Conservation (phyloP, 2,797 vertebrate species). For the Coregonus suidteri region DNA sequence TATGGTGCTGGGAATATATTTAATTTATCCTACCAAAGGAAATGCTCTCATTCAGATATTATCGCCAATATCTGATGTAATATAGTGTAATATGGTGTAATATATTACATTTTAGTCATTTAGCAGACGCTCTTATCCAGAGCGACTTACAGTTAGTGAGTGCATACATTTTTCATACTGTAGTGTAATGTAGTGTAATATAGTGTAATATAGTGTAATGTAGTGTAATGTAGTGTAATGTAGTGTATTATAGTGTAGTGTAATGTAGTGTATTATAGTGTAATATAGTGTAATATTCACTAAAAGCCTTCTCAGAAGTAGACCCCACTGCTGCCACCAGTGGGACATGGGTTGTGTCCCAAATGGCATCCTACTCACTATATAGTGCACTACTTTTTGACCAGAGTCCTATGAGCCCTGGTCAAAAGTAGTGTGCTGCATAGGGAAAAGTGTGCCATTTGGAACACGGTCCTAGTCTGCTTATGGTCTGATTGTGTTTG, state of each 20-base stretch:
- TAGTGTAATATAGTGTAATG: no score
- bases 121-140: no score
- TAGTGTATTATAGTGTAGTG: no score
- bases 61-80: conserved; percentile 51
- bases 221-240: no score
- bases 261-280: conserved; percentile 18
- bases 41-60: conserved; percentile 33
- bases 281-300: conserved; percentile 45
- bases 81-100: conserved; percentile 30
- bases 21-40: neutral
- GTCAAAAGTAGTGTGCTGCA: neutral
- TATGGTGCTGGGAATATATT: no score
- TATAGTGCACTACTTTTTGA: no score
- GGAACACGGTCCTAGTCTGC: conserved; percentile 24
- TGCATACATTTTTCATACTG: no score
- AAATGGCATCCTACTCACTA: neutral
- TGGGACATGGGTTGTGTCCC: neutral
- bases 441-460: neutral
- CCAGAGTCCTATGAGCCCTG: neutral
- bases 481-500: conserved; percentile 35
- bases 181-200: no score
- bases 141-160: no score
- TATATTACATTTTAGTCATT: conserved; percentile 9
- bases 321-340: neutral
- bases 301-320: conserved; percentile 33